Evolutionary conservation across 2,113 vertebrate genomes (phyloP).

Genomic region (Dromas ardeola): DNA sequence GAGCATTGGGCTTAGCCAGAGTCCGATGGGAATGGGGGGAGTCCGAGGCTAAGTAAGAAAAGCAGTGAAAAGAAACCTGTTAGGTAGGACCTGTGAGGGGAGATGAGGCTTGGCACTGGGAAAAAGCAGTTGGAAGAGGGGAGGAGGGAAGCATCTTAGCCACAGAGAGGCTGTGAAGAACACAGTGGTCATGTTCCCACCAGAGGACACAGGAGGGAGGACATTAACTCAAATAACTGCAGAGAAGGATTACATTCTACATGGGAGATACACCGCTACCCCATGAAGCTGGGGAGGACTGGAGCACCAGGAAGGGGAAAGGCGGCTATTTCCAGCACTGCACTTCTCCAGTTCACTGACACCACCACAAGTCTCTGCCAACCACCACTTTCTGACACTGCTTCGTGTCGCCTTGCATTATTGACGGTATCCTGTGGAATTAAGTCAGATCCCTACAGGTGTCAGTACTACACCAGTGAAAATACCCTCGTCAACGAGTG

Average conservation of each 20-base stretch:
- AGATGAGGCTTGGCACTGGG: neutral
- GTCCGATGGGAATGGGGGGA: neutral
- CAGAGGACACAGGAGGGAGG: neutral
- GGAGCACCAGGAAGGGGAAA: neutral
- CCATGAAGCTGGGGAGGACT: neutral
- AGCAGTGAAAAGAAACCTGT: neutral
- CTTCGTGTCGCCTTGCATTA: accelerated
- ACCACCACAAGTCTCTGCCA: neutral
- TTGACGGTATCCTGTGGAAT: neutral
- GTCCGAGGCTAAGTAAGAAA: neutral
- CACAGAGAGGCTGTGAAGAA: neutral
- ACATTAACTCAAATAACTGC: neutral
- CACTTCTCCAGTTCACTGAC: neutral
- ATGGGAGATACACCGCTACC: neutral
- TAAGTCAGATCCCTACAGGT: neutral
- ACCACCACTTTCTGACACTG: neutral
- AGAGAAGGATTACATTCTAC: neutral
- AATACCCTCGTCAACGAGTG: neutral
- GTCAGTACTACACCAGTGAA: neutral
- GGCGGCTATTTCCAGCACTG: neutral
- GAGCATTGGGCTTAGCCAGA: neutral
- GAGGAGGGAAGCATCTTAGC: neutral
- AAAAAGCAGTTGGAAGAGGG: neutral
- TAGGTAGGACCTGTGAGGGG: neutral
- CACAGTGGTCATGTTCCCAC: neutral